These are phyloP conservation scores for Campoletis raptor DNA, from an alignment of 2,888 invertebrate species.

Conservation along the genomic window DNA sequence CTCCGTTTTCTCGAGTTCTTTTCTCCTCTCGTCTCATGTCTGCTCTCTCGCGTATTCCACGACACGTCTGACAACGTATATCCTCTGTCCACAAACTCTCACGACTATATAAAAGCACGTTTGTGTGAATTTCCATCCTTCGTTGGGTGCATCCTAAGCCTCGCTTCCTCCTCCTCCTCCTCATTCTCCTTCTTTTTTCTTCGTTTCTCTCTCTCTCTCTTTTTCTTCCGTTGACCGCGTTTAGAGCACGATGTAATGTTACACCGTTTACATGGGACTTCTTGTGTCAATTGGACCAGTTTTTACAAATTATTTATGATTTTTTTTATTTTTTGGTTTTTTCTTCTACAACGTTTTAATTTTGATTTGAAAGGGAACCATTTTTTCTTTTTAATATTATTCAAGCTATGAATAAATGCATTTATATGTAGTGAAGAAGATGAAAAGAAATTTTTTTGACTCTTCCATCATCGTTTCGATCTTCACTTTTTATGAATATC, in stretches of 20 bases:
- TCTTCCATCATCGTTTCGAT: too few species aligned
- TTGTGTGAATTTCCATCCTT: constrained; percentile 42
- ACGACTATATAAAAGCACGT: constrained; percentile 26
- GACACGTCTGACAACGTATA: constrained; percentile 60
- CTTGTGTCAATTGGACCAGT: neutral
- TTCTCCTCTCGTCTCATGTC: constrained; percentile 21
- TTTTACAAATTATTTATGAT: neutral
- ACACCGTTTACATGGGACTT: neutral
- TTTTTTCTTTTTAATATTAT: too few species aligned
- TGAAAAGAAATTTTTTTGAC: too few species aligned
- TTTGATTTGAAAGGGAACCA: too few species aligned
- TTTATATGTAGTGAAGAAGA: too few species aligned
- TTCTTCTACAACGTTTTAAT: too few species aligned
- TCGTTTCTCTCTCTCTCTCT: neutral
- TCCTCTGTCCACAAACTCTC: constrained; percentile 55
- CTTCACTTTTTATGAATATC: too few species aligned
- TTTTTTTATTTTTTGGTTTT: too few species aligned
- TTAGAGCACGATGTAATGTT: constrained; percentile 17
- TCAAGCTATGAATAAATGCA: too few species aligned
- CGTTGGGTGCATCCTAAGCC: constrained; percentile 22
- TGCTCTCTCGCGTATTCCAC: constrained; percentile 54
- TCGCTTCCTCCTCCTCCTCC: neutral
- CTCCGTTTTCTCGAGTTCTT: neutral
- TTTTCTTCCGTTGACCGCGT: neutral
- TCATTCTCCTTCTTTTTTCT: neutral